Evolutionary conservation across 2,888 invertebrate genomes (phyloP).

Genomic region (Pandemis cinnamomeana): DNA sequence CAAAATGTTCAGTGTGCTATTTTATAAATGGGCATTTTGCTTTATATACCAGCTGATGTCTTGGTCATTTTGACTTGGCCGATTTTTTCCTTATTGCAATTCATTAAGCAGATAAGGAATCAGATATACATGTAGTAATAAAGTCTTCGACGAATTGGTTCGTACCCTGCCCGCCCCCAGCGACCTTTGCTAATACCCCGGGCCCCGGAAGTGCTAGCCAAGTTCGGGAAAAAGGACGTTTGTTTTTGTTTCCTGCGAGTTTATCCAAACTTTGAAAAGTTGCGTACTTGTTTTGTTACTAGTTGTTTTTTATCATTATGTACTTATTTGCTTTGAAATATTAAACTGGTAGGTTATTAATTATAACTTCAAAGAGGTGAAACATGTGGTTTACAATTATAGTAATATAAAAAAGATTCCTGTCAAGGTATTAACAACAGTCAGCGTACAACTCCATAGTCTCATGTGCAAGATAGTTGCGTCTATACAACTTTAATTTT

Average conservation of each 20-base stretch:
- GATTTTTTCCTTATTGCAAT: not conserved
- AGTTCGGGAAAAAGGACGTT: slow-evolving; percentile 8
- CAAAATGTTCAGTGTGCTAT: no score
- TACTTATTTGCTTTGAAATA: not conserved
- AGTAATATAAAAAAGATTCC: no score
- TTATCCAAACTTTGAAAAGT: not conserved
- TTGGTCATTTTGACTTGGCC: not conserved
- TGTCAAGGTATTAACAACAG: no score
- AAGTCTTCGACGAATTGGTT: slow-evolving; percentile 28
- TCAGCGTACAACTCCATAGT: no score
- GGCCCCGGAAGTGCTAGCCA: slow-evolving; percentile 10
- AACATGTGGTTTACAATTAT: no score
- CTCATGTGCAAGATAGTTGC: no score
- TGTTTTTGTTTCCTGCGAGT: not conserved
- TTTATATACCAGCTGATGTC: no score
- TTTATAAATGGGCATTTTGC: no score
- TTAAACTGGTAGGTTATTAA: no score
- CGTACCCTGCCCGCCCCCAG: slow-evolving; percentile 17
- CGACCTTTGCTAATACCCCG: slow-evolving; percentile 20
- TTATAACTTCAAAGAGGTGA: no score
- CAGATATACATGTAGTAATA: slow-evolving; percentile 19
- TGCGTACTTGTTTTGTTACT: not conserved
- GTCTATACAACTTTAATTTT: no score
- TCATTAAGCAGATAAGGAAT: slow-evolving; percentile 10
- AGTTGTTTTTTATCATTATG: not conserved